Percentiles rank a stretch among this genome's conserved stretches.
phyloP scores from a whole-genome alignment of 2,888 invertebrate genomes.

The Bibio marci region DNA sequence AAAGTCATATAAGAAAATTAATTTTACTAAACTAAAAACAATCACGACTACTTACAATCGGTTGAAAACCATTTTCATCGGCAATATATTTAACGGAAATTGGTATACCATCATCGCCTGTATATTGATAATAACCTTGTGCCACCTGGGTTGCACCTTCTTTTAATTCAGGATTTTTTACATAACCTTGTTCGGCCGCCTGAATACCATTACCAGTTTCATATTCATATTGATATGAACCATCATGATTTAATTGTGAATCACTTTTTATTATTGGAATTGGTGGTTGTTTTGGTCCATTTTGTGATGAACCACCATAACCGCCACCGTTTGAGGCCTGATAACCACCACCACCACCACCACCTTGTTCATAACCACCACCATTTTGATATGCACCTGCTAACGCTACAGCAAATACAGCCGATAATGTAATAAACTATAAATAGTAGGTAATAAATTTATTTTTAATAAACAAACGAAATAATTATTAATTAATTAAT shows the following conservation, averaged over 20 bases:
- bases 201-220: slow-evolving; percentile 59
- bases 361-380: slow-evolving; percentile 8
- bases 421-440: slow-evolving; percentile 15
- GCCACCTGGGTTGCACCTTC: slow-evolving; percentile 48
- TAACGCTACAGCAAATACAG: slow-evolving; percentile 25
- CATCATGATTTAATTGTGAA: slow-evolving; percentile 36
- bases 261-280: slow-evolving; percentile 42
- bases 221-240: slow-evolving; percentile 41
- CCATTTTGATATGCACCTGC: slow-evolving; percentile 17
- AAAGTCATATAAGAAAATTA: neutral
- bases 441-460: neutral
- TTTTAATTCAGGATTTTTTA: slow-evolving; percentile 49
- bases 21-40: too few species aligned
- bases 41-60: too few species aligned
- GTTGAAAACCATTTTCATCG: slow-evolving; percentile 49
- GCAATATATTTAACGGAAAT: slow-evolving; percentile 47
- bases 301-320: slow-evolving; percentile 14
- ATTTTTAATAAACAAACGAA: too few species aligned
- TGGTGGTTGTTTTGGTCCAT: slow-evolving; percentile 13
- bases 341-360: slow-evolving; percentile 21
- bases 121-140: slow-evolving; percentile 51
- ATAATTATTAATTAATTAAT: too few species aligned
- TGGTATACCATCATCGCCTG: slow-evolving; percentile 53
- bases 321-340: slow-evolving; percentile 23
- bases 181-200: slow-evolving; percentile 49